Conservation (phyloP, 2,113 vertebrate species). For the Pachypanchax playfairii region DNA sequence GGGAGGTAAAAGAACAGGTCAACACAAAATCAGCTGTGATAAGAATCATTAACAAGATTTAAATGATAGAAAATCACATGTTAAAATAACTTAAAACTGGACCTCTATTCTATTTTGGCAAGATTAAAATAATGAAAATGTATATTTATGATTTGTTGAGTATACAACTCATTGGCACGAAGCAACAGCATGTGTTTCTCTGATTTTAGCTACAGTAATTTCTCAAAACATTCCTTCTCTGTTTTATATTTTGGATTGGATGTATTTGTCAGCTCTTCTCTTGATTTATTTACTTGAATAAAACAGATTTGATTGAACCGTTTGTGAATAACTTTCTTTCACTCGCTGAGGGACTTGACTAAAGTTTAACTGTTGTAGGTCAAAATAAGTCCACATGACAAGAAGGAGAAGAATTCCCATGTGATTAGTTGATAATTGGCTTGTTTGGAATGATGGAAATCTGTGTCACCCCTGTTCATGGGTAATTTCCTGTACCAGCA, state of each 20-base stretch:
- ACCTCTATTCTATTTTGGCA: no score
- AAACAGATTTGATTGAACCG: conserved; percentile 46
- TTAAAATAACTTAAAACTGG: no score
- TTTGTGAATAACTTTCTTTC: conserved; percentile 39
- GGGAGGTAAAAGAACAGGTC: neutral
- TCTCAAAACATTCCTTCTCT: conserved; percentile 40
- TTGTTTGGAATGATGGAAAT: conserved; percentile 71
- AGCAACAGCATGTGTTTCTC: conserved; percentile 52
- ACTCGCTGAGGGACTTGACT: conserved; percentile 57
- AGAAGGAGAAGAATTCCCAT: conserved; percentile 62
- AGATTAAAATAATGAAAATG: no score
- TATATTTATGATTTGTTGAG: neutral
- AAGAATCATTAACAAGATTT: conserved; percentile 1
- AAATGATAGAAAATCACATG: neutral
- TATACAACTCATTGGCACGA: conserved; percentile 32
- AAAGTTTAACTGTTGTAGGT: conserved; percentile 65
- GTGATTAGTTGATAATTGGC: conserved; percentile 77
- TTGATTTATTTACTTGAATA: conserved; percentile 51
- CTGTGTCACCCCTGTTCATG: conserved; percentile 46
- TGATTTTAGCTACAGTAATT: conserved; percentile 65
- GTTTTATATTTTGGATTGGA: conserved; percentile 52
- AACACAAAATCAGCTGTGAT: conserved; percentile 10
- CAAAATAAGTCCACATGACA: conserved; percentile 61
- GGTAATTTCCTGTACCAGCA: conserved; percentile 51
- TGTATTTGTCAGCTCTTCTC: conserved; percentile 54